phyloP scores from a whole-genome alignment of 2,113 vertebrate genomes.

The Lycaon pictus region DNA sequence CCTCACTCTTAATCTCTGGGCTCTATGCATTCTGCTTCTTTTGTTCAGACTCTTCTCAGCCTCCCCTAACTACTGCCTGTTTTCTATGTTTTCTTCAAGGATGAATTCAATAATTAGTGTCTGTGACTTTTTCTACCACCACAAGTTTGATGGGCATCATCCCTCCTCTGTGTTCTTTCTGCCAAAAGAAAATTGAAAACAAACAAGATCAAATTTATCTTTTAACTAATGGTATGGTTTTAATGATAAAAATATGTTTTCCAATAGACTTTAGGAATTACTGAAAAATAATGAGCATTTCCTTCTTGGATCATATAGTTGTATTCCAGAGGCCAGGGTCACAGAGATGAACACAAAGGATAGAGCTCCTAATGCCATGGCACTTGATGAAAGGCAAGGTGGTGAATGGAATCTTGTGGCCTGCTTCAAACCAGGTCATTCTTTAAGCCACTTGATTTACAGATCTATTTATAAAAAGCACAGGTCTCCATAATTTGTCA shows the following conservation, averaged over 20 bases:
- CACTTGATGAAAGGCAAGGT: not conserved
- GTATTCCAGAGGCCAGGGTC: not conserved
- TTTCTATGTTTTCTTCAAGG: not conserved
- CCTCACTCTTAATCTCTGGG: not conserved
- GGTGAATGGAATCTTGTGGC: not conserved
- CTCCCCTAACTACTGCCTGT: not conserved
- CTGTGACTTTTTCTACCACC: not conserved
- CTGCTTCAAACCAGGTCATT: not conserved
- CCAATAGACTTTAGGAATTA: not conserved
- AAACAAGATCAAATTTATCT: not conserved
- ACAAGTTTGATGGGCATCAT: not conserved
- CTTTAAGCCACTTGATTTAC: not conserved
- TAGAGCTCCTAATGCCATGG: not conserved
- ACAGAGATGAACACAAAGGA: not conserved
- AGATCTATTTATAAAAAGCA: not conserved
- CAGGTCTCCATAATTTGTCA: not conserved
- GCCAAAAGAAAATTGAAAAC: slow-evolving; percentile 8
- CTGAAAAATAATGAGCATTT: not conserved
- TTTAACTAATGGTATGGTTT: not conserved
- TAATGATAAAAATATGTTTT: not conserved
- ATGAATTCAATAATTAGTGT: not conserved
- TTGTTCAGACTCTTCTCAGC: not conserved
- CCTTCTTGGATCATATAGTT: not conserved
- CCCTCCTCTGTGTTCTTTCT: not conserved
- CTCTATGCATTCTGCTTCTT: not conserved